Evolutionary conservation across 2,797 vertebrate species (phyloP), one percentile per base, ranked within the genome.

Genomic region (Erithacus rubecula): DNA sequence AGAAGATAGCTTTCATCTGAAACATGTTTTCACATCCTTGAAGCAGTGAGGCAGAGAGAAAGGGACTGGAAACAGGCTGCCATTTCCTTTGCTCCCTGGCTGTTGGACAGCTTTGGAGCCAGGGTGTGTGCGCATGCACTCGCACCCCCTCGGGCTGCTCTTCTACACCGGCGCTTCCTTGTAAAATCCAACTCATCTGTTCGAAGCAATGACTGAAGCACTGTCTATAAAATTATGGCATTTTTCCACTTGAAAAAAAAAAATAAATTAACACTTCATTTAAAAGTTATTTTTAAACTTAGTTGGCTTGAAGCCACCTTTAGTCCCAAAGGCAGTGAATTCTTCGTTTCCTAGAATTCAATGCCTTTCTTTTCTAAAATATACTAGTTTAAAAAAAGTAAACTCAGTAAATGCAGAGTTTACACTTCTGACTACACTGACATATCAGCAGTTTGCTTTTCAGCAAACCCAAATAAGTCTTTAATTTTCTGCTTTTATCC

Each of bases 221-320:
- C 91, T 84, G 64, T 87, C 91, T 90, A 83, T 87, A 93, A 93
- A 93, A 52, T 77, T 11, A 89, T 56, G 83, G 58, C 86, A 87
- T 79, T 92, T 96, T 94, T 95, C 85, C 93, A 93, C 49, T 94
- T 87, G 22, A 36, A 95, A 95, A 93, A 68, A 68, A 67, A 47
- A 63, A 70, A 16, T 15, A 55, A 52, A 56, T 47, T 87, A 92
- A 94, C 81, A 69, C 75, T 70, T 92, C 47, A 63, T 93, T 93
- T 88, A 60, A 32, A 94, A 86, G 87, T 76, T 96, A 94, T 93
- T 96, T 95, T 97, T 96, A 96, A 96, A 89, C 15, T 18, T 46
- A 36, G 24, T 32, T 91, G 93, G 91, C 70, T 63, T 64, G 34
- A 60, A 52, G 63, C 69, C 87, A 90, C 34, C 44, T 84, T 79